phyloP scores from a whole-genome alignment of 2,113 vertebrate genomes.

The Meleagris gallopavo region DNA sequence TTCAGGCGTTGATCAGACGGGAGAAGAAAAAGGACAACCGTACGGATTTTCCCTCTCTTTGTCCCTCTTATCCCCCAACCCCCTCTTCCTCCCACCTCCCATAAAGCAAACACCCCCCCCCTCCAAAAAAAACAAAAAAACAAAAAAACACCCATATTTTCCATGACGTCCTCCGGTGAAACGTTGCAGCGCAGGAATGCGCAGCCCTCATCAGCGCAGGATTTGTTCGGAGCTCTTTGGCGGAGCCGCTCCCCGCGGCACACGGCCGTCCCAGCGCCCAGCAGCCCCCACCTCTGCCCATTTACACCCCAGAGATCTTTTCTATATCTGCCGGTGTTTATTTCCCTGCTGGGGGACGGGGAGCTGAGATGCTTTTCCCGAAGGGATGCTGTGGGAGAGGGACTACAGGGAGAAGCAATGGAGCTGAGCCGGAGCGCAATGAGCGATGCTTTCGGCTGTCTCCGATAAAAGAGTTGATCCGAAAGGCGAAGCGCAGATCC shows the following conservation, averaged over 20 bases:
- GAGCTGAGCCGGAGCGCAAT: neutral
- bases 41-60: neutral
- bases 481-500: neutral
- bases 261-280: neutral
- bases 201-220: conserved; percentile 78
- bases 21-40: neutral
- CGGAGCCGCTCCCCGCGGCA: neutral
- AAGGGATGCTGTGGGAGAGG: neutral
- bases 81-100: neutral
- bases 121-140: neutral
- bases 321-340: neutral
- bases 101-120: conserved; percentile 16
- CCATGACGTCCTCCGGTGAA: conserved; percentile 89
- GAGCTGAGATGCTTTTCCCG: neutral
- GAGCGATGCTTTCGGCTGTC: neutral
- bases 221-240: conserved; percentile 69
- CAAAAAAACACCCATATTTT: conserved; percentile 82
- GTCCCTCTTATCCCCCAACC: neutral
- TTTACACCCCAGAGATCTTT: conserved; percentile 11
- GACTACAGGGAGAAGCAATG: neutral
- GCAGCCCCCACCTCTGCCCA: neutral
- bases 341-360: neutral
- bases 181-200: conserved; percentile 87
- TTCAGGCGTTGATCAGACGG: conserved; percentile 59
- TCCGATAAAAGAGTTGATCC: neutral